These are phyloP conservation scores for Cryptotermes secundus DNA, from an alignment of 1,140 invertebrate species.

Conservation along the genomic window DNA sequence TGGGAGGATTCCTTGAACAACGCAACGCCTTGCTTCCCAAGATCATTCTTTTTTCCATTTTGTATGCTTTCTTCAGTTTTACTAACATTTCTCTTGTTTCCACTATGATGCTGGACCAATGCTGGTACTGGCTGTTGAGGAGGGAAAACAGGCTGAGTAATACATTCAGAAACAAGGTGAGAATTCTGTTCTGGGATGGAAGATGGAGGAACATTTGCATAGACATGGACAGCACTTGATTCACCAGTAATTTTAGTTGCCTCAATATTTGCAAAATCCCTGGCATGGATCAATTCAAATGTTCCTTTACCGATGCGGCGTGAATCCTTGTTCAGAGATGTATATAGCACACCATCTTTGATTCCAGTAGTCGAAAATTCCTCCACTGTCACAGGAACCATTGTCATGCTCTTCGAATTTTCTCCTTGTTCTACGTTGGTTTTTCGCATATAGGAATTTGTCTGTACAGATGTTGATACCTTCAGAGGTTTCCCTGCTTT, in stretches of 20 bases:
- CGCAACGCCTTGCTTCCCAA: background rate
- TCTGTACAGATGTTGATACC: slow-evolving; percentile 55
- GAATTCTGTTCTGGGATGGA: background rate
- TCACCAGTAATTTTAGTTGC: slow-evolving; percentile 45
- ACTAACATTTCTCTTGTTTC: background rate
- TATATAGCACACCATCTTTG: slow-evolving; percentile 44
- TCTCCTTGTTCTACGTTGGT: slow-evolving; percentile 34
- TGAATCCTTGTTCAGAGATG: slow-evolving; percentile 40
- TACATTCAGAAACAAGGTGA: background rate
- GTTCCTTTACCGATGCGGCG: slow-evolving; percentile 43
- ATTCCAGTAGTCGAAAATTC: slow-evolving; percentile 38
- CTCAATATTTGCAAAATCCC: slow-evolving; percentile 53
- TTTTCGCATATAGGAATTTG: slow-evolving; percentile 50
- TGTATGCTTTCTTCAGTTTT: background rate
- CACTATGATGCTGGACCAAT: background rate
- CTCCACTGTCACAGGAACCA: slow-evolving; percentile 40
- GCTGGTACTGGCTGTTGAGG: background rate
- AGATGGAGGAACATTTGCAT: slow-evolving; percentile 47
- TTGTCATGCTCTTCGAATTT: background rate
- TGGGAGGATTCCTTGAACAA: background rate
- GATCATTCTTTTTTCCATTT: background rate
- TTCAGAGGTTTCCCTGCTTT: slow-evolving; percentile 44
- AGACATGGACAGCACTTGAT: slow-evolving; percentile 41
- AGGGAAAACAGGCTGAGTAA: background rate
- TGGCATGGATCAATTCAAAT: slow-evolving; percentile 52